phyloP scores from a whole-genome alignment of 2,797 vertebrate genomes.

The Euphonia xanthogaster region DNA sequence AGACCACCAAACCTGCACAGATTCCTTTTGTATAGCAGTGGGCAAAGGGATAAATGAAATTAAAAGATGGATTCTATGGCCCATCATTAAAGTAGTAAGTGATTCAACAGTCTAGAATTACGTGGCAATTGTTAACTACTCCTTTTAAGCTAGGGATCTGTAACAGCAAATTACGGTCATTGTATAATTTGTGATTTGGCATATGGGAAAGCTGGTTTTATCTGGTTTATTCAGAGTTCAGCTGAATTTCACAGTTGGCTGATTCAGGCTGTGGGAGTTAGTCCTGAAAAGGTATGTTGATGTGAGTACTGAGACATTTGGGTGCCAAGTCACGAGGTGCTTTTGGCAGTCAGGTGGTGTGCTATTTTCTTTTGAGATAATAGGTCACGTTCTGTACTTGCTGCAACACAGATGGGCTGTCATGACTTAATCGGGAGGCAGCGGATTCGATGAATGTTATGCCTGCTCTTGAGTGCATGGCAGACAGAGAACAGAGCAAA shows the following conservation, averaged over 20 bases:
- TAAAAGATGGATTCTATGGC: background rate
- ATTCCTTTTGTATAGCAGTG: background rate
- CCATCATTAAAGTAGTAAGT: background rate
- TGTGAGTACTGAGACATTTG: slow-evolving; percentile 12
- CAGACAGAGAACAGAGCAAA: background rate
- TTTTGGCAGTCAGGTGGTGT: slow-evolving; percentile 53
- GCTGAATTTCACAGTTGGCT: slow-evolving; percentile 44
- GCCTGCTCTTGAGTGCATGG: background rate
- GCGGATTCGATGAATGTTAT: background rate
- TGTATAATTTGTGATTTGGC: slow-evolving; percentile 9
- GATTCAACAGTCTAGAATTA: background rate
- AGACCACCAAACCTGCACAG: background rate
- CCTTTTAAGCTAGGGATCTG: background rate
- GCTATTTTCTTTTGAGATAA: slow-evolving; percentile 44
- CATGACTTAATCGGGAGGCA: slow-evolving; percentile 3
- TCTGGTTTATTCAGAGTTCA: slow-evolving; percentile 13
- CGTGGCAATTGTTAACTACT: background rate
- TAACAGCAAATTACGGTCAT: background rate
- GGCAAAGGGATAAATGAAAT: background rate
- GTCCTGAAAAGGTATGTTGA: slow-evolving; percentile 37
- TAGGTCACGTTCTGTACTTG: slow-evolving; percentile 48
- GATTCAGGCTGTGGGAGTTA: slow-evolving; percentile 48
- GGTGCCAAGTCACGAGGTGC: slow-evolving; percentile 42
- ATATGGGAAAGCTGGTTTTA: background rate
- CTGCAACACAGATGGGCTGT: slow-evolving; percentile 51